Conservation (phyloP, 2,797 vertebrate species). For the Megaceryle alcyon region DNA sequence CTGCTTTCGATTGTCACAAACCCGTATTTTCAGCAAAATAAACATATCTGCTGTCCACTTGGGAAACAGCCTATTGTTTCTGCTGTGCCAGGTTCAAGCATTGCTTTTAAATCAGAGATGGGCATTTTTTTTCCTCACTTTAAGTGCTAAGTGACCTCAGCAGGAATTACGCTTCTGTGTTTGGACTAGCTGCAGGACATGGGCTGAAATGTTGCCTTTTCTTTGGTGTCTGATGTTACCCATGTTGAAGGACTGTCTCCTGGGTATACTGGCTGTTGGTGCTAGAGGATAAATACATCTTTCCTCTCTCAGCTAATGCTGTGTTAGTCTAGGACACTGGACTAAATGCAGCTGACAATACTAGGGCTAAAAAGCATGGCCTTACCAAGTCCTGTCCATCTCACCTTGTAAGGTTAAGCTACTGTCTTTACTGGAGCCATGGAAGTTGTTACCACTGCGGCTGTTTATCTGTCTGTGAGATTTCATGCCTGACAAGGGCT, state of each 20-base stretch:
- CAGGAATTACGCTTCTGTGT: neutral
- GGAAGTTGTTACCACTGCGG: neutral
- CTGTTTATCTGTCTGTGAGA: neutral
- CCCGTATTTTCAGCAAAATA: conserved; percentile 57
- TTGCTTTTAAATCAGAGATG: conserved; percentile 54
- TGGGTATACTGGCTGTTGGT: neutral
- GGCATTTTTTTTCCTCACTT: conserved; percentile 8
- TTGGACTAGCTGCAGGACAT: conserved; percentile 5
- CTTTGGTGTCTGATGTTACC: neutral
- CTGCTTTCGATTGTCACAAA: conserved; percentile 62
- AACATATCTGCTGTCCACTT: conserved; percentile 40
- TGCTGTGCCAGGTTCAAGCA: conserved; percentile 14
- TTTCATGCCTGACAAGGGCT: neutral
- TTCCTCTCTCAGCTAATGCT: neutral
- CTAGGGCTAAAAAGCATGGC: neutral
- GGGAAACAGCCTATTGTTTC: conserved; percentile 53
- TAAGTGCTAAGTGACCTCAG: conserved; percentile 21
- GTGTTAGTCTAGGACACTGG: neutral
- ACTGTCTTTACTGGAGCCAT: neutral
- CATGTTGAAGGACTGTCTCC: neutral
- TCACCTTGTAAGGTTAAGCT: neutral
- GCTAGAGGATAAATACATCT: neutral
- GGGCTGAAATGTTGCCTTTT: conserved; percentile 3
- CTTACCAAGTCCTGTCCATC: neutral
- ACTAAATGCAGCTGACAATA: neutral